Conservation (phyloP, 2,888 invertebrate species). For the Drosophila siamana region DNA sequence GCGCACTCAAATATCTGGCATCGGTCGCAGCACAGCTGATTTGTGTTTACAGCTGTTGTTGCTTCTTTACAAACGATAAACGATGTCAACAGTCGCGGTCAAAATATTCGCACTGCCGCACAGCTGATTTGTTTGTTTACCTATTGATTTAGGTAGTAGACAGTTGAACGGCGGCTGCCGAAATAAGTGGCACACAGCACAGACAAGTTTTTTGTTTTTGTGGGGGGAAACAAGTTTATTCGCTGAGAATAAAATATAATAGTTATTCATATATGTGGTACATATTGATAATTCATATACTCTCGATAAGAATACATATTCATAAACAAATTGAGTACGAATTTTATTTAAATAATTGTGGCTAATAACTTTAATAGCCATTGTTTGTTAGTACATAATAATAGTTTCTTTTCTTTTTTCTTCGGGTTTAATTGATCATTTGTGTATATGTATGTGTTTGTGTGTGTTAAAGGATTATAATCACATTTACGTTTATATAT, state of each 20-base stretch:
- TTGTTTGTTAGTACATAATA: conserved; percentile 60
- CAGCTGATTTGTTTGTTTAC: conserved; percentile 15
- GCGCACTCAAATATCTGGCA: neutral
- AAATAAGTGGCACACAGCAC: conserved; percentile 30
- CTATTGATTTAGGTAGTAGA: neutral
- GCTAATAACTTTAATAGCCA: conserved; percentile 10
- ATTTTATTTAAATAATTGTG: conserved; percentile 49
- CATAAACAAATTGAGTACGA: conserved; percentile 71
- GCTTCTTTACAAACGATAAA: neutral
- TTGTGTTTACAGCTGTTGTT: conserved; percentile 43
- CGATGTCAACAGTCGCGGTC: conserved; percentile 9
- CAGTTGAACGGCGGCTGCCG: conserved; percentile 7
- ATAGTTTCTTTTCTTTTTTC: conserved; percentile 22
- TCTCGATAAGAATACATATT: conserved; percentile 72
- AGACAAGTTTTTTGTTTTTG: conserved; percentile 19
- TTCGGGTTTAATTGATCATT: conserved; percentile 57
- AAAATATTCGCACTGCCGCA: neutral
- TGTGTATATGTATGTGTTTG: conserved; percentile 17
- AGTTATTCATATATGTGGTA: conserved; percentile 59
- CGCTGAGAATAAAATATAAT: conserved; percentile 58
- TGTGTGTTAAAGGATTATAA: conserved; percentile 64
- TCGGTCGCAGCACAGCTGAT: conserved; percentile 40
- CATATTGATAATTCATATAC: conserved; percentile 61
- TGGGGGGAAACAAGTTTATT: conserved; percentile 59
- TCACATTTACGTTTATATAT: conserved; percentile 63